Conservation (phyloP, 2,113 vertebrate genomes). For the Danionella cerebrum region DNA sequence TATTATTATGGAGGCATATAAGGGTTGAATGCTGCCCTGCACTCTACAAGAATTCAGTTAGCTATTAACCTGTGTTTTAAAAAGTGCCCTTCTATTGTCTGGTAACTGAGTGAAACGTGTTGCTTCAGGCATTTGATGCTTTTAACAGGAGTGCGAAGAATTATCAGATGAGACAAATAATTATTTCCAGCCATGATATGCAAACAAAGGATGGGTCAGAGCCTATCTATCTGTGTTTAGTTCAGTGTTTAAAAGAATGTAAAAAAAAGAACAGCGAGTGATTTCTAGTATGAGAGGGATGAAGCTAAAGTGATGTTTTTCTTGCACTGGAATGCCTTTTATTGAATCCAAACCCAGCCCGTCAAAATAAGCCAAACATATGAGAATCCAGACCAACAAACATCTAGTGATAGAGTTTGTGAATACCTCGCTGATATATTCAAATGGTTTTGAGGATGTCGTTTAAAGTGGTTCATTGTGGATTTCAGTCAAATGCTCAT, state of each 20-base stretch:
- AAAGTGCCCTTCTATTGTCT: slow-evolving; percentile 1
- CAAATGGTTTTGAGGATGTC: too few relatives aligned
- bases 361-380: not conserved
- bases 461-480: too few relatives aligned
- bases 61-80: not conserved
- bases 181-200: slow-evolving; percentile 10
- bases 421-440: too few relatives aligned
- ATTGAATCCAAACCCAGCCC: not conserved
- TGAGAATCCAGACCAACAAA: not conserved
- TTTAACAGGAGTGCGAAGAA: not conserved
- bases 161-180: slow-evolving; percentile 21
- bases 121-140: not conserved
- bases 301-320: not conserved
- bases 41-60: not conserved
- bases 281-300: not conserved
- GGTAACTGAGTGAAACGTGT: slow-evolving; percentile 3
- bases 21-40: not conserved
- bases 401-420: too few relatives aligned
- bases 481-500: not conserved
- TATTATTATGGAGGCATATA: too few relatives aligned
- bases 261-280: not conserved
- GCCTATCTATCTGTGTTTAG: not conserved
- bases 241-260: not conserved
- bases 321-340: not conserved
- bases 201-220: slow-evolving; percentile 17